Percentiles rank a stretch among this genome's conserved stretches.
These are phyloP conservation scores for Garrulus glandarius DNA, from an alignment of 2,797 vertebrate genomes.

Conservation along the genomic window DNA sequence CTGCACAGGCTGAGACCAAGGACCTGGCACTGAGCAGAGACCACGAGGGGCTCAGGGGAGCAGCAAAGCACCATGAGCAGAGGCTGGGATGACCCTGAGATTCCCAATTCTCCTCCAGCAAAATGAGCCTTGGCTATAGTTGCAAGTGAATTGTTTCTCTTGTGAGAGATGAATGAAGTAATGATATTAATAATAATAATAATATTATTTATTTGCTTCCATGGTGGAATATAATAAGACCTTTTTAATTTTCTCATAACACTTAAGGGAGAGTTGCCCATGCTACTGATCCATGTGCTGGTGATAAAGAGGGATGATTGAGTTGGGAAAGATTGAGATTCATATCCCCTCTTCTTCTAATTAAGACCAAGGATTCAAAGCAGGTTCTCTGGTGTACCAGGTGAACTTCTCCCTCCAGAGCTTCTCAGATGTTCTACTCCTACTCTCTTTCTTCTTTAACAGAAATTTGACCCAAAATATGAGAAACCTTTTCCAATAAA, in stretches of 20 bases:
- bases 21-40: background rate
- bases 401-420: background rate
- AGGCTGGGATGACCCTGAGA: background rate
- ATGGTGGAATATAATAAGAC: background rate
- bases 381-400: background rate
- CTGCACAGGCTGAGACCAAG: background rate
- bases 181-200: background rate
- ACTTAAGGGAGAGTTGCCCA: background rate
- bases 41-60: background rate
- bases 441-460: background rate
- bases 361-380: background rate
- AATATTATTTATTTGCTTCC: slow-evolving; percentile 1
- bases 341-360: background rate
- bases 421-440: background rate
- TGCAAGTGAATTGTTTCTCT: background rate
- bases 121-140: background rate
- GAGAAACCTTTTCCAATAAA: background rate
- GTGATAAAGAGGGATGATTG: background rate
- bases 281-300: background rate
- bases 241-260: background rate
- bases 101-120: background rate
- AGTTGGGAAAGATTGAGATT: background rate
- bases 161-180: background rate
- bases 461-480: background rate
- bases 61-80: background rate